Evolutionary conservation across 2,888 invertebrate species (phyloP).

Genomic region (Noctua janthe): DNA sequence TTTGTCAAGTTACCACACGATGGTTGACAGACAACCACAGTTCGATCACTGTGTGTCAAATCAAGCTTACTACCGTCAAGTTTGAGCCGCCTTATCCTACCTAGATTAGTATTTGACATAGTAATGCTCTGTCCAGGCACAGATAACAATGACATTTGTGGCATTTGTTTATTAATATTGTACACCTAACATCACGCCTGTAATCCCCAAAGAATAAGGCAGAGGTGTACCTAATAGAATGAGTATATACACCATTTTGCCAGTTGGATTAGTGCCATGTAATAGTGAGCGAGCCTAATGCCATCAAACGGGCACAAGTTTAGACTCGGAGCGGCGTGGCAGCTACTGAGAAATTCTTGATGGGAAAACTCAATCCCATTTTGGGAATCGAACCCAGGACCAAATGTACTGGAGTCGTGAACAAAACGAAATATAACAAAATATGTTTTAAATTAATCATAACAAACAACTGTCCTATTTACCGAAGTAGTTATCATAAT

Average conservation of each 20-base stretch:
- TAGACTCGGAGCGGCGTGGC: not conserved
- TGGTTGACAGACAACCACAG: not conserved
- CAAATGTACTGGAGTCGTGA: not conserved
- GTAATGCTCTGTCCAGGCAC: not conserved
- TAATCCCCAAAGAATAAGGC: not conserved
- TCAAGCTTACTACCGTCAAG: not conserved
- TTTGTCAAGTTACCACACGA: not conserved
- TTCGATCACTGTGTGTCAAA: not conserved
- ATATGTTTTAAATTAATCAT: not conserved
- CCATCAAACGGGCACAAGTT: not conserved
- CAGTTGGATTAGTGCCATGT: not conserved
- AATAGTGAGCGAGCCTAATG: not conserved
- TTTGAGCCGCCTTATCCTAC: not conserved
- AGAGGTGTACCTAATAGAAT: not conserved
- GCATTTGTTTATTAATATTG: not conserved
- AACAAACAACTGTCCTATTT: not conserved
- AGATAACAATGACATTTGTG: not conserved
- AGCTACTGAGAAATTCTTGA: not conserved
- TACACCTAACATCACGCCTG: not conserved
- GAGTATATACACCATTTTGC: not conserved
- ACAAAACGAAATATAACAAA: not conserved
- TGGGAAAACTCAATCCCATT: not conserved
- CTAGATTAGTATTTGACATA: conserved; percentile 4
- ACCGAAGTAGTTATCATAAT: not conserved
- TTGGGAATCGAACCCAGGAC: not conserved